Evolutionary conservation across 2,797 vertebrate species (phyloP), one percentile per base, ranked within the genome.

Genomic region (Sebastes trivittatus): DNA sequence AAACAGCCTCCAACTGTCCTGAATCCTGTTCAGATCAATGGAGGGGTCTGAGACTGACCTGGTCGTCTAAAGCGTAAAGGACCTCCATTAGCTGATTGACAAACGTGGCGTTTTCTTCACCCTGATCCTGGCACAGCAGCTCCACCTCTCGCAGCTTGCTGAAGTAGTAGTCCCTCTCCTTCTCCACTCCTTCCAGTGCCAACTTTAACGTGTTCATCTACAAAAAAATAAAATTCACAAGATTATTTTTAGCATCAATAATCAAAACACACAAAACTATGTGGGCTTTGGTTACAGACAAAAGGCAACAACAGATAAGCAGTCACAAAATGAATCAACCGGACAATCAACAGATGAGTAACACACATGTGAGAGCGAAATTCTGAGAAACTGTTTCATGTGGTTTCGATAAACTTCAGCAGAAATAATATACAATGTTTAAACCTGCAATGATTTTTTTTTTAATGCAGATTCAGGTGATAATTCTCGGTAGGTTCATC

Each of bases 81-180:
- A 99, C 96, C 86, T 99, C 98, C 98, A 99, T 98, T 93, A 99
- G 92, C 93, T 95, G 96, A 46, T 98, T 96, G 75, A 98, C 97
- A 72, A 99, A 97, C 60, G 95, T 95, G 18, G 97, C 96, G 14
- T 96, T 97, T 90, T 98, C 98, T 92, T 97, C 96, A 27, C 97
- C 97, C 0, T 98, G 98, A 13, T 99, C 98, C 93, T 99, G 98
- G 94, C 98, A 99, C 83, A 99, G 96, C 68, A 98, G 95, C 93
- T 99, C 98, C 80, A 99, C 98, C 92, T 99, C 98, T 87, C 98
- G 96, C 96, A 99, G 95, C 94, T 99, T 99, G 77, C 98, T 97
- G 54, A 99, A 99, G 95, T 99, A 99, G 96, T 98, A 99, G 95
- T 99, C 98, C 89, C 98, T 96, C 94, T 99, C 98, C 91, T 99